Evolutionary conservation across 2,888 invertebrate species (phyloP), one percentile per base, ranked within the genome.

Genomic region (Ctena decussata): DNA sequence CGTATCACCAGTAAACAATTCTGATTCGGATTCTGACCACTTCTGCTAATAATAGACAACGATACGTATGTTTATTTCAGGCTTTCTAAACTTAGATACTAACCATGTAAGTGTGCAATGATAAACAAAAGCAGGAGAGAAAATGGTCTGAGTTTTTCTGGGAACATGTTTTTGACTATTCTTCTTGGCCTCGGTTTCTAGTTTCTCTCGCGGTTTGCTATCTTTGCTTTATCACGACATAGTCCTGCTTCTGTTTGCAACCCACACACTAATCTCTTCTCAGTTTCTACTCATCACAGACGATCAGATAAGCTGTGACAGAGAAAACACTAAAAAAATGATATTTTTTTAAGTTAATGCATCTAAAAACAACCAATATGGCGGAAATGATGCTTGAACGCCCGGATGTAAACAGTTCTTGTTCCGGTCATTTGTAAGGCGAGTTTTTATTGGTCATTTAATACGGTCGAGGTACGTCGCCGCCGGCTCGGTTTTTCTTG

Each of bases 281-380:
- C n/a, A n/a, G n/a, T n/a, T n/a, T n/a, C n/a, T n/a, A n/a, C n/a
- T n/a, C n/a, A n/a, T n/a, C n/a, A n/a, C n/a, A n/a, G n/a, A n/a
- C n/a, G n/a, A n/a, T n/a, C n/a, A n/a, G n/a, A n/a, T n/a, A n/a
- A n/a, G n/a, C n/a, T n/a, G n/a, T n/a, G n/a, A n/a, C n/a, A n/a
- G n/a, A 46, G 46, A 18, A 46, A 46, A 46, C 12, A 5, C 46
- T 3, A 46, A 46, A 18, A 8, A 46, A 46, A 46, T 3, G 2
- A 2, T 46, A 21, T 3, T 21, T 21, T 3, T 24, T 11, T 57
- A 8, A 5, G 57, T 21, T 57, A 46, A 24, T 49, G 49, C 79
- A 80, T 79, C 77, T 79, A 80, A 77, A 84, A 85, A 85, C 85
- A 88, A 82, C 78, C 84, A 89, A 89, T 77, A 89, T 89, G 89